phyloP scores from a whole-genome alignment of 2,797 vertebrate species.

The Hemibagrus guttatus region DNA sequence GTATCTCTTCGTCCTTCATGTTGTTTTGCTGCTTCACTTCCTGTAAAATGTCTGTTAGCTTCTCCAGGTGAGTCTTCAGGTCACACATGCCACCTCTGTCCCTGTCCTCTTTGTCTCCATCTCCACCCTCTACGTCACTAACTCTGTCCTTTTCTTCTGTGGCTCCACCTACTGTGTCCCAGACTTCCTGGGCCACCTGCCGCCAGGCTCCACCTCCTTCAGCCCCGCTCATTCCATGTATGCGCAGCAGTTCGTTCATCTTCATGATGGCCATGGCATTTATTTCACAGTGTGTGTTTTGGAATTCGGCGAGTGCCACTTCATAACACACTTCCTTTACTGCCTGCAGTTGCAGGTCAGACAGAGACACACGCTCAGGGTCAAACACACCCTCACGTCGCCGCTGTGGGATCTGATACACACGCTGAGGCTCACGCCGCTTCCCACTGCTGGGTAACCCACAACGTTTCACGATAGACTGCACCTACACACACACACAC shows the following conservation, averaged over 20 bases:
- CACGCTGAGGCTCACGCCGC: slow-evolving; percentile 80
- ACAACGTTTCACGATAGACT: slow-evolving; percentile 84
- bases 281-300: slow-evolving; percentile 84
- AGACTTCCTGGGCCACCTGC: slow-evolving; percentile 86
- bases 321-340: slow-evolving; percentile 93
- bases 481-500: slow-evolving; percentile 62
- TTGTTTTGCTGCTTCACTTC: slow-evolving; percentile 91
- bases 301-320: slow-evolving; percentile 87
- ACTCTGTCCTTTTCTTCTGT: slow-evolving; percentile 60
- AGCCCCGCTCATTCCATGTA: slow-evolving; percentile 78
- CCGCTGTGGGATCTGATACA: slow-evolving; percentile 90
- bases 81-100: slow-evolving; percentile 71
- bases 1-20: slow-evolving; percentile 90
- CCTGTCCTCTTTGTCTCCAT: slow-evolving; percentile 44
- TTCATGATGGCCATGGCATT: slow-evolving; percentile 88
- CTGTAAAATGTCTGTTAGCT: slow-evolving; percentile 86
- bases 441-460: slow-evolving; percentile 89
- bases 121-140: slow-evolving; percentile 46
- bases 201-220: slow-evolving; percentile 81
- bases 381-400: slow-evolving; percentile 71
- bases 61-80: slow-evolving; percentile 87
- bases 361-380: slow-evolving; percentile 76
- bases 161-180: slow-evolving; percentile 86
- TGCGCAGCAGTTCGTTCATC: slow-evolving; percentile 88
- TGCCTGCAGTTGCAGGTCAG: slow-evolving; percentile 87